A percentile compares a stretch with the other conserved stretches of the same genome.
Evolutionary conservation across 2,113 vertebrate species (phyloP).

Genomic region (Corydoras maculifer): DNA sequence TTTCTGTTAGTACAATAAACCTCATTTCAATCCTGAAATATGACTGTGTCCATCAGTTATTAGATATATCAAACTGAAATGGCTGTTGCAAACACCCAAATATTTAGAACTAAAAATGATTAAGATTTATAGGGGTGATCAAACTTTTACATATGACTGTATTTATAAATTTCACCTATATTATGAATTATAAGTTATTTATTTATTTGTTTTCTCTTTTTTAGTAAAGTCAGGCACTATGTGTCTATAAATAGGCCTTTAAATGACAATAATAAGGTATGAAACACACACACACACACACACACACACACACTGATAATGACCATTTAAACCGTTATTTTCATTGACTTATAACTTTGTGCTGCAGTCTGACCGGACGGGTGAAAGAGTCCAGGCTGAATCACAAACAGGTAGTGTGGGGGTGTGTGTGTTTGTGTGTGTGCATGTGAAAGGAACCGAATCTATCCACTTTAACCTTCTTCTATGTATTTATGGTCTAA

Average conservation of each 20-base stretch:
- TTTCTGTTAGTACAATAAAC: too few relatives aligned
- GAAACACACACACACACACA: slow-evolving; percentile 10
- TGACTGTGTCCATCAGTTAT: too few relatives aligned
- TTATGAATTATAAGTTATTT: not conserved
- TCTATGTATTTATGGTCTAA: too few relatives aligned
- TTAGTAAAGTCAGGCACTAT: slow-evolving; percentile 99
- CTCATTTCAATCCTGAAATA: too few relatives aligned
- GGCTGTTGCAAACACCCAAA: too few relatives aligned
- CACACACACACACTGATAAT: not conserved
- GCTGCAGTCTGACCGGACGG: slow-evolving; percentile 75
- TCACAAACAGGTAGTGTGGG: slow-evolving; percentile 78
- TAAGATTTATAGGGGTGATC: too few relatives aligned
- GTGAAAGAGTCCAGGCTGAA: slow-evolving; percentile 83
- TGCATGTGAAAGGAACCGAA: not conserved
- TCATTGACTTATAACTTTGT: slow-evolving; percentile 3
- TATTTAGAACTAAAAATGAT: too few relatives aligned
- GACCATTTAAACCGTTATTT: not conserved
- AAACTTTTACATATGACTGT: too few relatives aligned
- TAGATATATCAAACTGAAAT: too few relatives aligned
- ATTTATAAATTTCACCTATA: too few relatives aligned
- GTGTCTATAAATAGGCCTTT: slow-evolving; percentile 95
- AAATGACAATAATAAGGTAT: slow-evolving; percentile 92
- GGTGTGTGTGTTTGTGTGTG: not conserved
- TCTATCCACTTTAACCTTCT: too few relatives aligned
- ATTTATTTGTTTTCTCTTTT: slow-evolving; percentile 53